Evolutionary conservation across 2,113 vertebrate species (phyloP).

Genomic region (Procapra przewalskii): DNA sequence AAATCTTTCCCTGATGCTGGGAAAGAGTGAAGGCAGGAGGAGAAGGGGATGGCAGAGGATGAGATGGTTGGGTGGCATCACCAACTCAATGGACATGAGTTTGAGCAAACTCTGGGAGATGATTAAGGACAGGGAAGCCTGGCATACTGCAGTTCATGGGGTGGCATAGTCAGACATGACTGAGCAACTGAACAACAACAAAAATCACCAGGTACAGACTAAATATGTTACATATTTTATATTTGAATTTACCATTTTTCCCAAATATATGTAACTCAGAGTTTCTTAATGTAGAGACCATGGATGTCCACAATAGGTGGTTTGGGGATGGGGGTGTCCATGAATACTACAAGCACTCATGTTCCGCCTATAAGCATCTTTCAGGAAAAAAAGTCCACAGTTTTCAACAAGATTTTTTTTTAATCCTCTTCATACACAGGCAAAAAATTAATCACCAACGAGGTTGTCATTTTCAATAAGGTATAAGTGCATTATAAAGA

Average conservation of each 20-base stretch:
- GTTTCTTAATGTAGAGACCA: not conserved
- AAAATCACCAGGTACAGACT: not conserved
- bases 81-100: not conserved
- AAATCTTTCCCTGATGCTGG: not conserved
- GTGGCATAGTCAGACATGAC: fast-evolving
- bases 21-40: not conserved
- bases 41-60: not conserved
- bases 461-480: not conserved
- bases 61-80: not conserved
- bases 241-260: not conserved
- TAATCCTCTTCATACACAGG: not conserved
- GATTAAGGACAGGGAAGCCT: not conserved
- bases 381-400: not conserved
- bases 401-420: not conserved
- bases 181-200: not conserved
- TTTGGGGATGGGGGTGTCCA: not conserved
- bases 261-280: not conserved
- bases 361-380: not conserved
- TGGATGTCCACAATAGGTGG: not conserved
- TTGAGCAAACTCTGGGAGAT: not conserved
- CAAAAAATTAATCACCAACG: not conserved
- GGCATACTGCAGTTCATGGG: not conserved
- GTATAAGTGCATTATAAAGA: not conserved
- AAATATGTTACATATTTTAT: not conserved
- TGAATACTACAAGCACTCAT: not conserved